Base-by-base conservation (phyloP, 2,113 vertebrate species). In the Hiodon alosoides region DNA sequence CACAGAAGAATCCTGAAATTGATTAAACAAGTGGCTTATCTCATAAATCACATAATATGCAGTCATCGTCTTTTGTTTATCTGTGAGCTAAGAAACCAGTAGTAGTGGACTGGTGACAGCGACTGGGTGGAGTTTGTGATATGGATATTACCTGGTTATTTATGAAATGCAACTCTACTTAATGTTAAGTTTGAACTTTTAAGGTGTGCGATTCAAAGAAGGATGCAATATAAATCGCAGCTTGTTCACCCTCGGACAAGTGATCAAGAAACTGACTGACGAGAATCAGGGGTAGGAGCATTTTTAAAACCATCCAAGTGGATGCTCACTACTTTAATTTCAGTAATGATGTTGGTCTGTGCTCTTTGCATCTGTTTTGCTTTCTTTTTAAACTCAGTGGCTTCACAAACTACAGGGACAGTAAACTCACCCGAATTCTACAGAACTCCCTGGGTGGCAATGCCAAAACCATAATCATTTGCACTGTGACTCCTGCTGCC, bases 361-460 rank as follows among this genome's bases (percentile, higher is more conserved):
- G 52, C 13, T 11, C 31, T 31, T 31, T 4, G 4, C 5, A 48
- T 65, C 13, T 31, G 47, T 6, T 13, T 31, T 6, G 2, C 51
- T 47, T 0, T 83, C 0, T 77, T 1, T 65, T 58, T 68, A 67
- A 51, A 50, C 71, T 55, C 75, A 92, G 90, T 68, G 92, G 93
- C 47, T 98, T 96, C 85, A 94, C 93, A 74, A 98, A 95, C 86
- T 99, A 98, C 87, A 91, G 96, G 85, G 97, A 99, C 79, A 98
- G 96, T 83, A 99, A 98, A 51, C 89, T 99, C 5, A 99, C 97
- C n/a, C 89, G 95, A 67, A 98, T 98, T 88, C 92, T 99, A 3
- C 96, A 98, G 82, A 99, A 97, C 78, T 99, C 97, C 0, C 84
- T 98, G 80, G 97, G 97, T 71, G 97, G 97, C 67, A 99, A 99